Conservation (phyloP, 2,113 vertebrate genomes). For the Cyprinodon brontotheroides region DNA sequence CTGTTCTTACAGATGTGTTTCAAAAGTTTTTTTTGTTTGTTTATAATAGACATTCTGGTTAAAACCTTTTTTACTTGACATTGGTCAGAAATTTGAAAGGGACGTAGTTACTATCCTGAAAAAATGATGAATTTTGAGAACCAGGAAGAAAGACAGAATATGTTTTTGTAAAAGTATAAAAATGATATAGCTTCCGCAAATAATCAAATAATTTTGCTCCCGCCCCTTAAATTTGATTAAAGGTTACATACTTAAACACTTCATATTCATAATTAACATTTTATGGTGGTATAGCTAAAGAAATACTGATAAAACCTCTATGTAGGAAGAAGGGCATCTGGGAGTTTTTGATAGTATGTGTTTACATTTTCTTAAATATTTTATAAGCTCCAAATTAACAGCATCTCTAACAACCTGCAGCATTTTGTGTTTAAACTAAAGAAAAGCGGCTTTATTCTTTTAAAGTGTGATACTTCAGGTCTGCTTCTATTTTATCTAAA, state of each 20-base stretch:
- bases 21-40: background rate
- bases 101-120: background rate
- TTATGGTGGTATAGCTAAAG: no score
- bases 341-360: background rate
- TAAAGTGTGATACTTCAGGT: background rate
- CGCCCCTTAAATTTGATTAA: no score
- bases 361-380: no score
- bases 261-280: no score
- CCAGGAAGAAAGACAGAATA: background rate
- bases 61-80: background rate
- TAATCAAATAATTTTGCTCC: no score
- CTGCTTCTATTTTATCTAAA: background rate
- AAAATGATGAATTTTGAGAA: background rate
- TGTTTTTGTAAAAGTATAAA: no score
- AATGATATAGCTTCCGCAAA: no score
- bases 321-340: no score
- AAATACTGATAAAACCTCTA: no score
- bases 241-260: no score
- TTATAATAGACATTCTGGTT: no score
- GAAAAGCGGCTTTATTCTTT: background rate
- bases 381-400: background rate
- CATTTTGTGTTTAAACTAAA: background rate
- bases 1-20: background rate
- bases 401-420: background rate
- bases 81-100: background rate